A percentile compares a stretch with the other conserved stretches of the same genome.
Evolutionary conservation across 1,140 invertebrate species (phyloP).

Genomic region (Amphibalanus amphitrite): DNA sequence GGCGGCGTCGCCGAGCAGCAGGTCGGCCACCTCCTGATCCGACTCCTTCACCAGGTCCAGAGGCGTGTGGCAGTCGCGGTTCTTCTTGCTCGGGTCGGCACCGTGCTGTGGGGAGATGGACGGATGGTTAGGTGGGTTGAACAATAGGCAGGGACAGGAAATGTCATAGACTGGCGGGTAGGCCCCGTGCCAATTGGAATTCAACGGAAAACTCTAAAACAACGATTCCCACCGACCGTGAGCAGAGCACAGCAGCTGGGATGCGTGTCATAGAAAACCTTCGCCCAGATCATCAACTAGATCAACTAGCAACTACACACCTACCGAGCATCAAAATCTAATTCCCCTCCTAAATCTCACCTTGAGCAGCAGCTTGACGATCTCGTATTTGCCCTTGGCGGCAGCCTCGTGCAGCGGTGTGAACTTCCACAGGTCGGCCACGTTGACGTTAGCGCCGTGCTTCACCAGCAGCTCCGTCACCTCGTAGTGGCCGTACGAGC

Average conservation of each 20-base stretch:
- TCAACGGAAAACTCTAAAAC: too few species aligned
- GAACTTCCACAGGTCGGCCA: slow-evolving; percentile 87
- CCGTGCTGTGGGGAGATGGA: slow-evolving; percentile 44
- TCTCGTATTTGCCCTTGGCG: slow-evolving; percentile 93
- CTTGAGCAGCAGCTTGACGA: slow-evolving; percentile 76
- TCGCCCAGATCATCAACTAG: too few species aligned
- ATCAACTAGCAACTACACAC: too few species aligned
- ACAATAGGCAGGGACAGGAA: background rate
- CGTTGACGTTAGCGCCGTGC: slow-evolving; percentile 76
- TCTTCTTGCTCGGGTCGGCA: slow-evolving; percentile 83
- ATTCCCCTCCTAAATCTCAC: slow-evolving; percentile 29
- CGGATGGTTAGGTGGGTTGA: background rate
- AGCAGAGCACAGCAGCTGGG: too few species aligned
- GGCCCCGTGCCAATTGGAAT: too few species aligned
- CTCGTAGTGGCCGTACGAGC: slow-evolving; percentile 79
- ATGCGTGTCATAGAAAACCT: too few species aligned
- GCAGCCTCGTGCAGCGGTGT: slow-evolving; percentile 89
- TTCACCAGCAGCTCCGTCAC: slow-evolving; percentile 67
- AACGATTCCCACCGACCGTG: too few species aligned
- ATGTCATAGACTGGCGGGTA: too few species aligned
- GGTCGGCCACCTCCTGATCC: slow-evolving; percentile 84
- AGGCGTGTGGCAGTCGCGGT: slow-evolving; percentile 81
- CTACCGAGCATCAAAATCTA: too few species aligned
- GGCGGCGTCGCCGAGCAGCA: slow-evolving; percentile 77
- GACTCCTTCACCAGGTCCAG: slow-evolving; percentile 78